Percentiles rank a stretch among this genome's conserved stretches.
Evolutionary conservation across 37 sponge, comb jelly and placozoan species (phyloP).

Genomic region (Ephydatia muelleri): DNA sequence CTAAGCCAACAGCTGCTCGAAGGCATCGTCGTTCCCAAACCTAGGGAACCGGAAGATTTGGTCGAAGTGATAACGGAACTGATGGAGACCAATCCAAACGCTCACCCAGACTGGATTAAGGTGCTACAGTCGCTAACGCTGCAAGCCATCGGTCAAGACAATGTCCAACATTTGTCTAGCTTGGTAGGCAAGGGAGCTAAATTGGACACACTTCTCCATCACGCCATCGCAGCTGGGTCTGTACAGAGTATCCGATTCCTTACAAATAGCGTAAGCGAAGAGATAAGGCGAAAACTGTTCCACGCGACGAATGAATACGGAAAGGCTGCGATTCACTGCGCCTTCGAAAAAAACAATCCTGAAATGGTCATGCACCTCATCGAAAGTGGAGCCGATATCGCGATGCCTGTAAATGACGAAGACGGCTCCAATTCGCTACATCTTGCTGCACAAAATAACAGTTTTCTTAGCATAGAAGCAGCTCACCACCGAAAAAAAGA

Average conservation of each 20-base stretch:
- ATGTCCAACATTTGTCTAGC: not conserved
- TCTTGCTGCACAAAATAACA: conserved; percentile 6
- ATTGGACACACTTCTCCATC: not conserved
- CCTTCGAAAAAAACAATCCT: conserved; percentile 20
- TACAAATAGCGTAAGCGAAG: not conserved
- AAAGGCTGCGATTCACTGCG: conserved; percentile 33
- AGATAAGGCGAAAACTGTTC: not conserved
- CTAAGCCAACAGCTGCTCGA: not conserved
- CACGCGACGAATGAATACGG: conserved; percentile 6
- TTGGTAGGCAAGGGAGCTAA: not conserved
- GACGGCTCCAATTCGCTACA: conserved; percentile 1
- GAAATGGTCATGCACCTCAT: not conserved
- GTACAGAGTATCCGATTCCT: not conserved
- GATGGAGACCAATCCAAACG: conserved; percentile 11
- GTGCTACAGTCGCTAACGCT: not conserved
- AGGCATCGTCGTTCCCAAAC: not conserved
- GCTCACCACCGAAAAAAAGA: too few relatives aligned
- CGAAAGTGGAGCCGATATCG: conserved; percentile 7
- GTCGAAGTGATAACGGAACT: not conserved
- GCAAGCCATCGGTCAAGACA: not conserved
- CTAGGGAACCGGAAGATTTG: not conserved
- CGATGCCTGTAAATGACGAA: not conserved
- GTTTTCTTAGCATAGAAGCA: not conserved
- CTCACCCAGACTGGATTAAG: conserved; percentile 10
- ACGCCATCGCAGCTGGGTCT: not conserved